Conservation (phyloP, 2,888 invertebrate genomes). For the Athripsodes cinereus region DNA sequence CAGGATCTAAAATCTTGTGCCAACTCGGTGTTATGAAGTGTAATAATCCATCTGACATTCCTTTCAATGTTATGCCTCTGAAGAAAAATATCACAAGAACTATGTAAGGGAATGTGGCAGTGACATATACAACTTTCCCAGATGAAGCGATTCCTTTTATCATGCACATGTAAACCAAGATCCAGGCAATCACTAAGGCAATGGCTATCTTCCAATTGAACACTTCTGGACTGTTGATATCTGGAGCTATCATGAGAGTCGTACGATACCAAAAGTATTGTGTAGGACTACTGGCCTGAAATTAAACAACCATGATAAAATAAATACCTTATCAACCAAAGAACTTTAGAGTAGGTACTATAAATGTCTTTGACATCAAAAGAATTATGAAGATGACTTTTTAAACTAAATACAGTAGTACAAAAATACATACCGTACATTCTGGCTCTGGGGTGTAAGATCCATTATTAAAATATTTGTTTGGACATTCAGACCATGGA, state of each 20-base stretch:
- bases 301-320: conserved; percentile 27
- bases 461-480: conserved; percentile 70
- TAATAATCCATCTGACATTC: conserved; percentile 76
- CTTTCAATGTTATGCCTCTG: conserved; percentile 84
- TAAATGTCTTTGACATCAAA: too few relatives aligned
- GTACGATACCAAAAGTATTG: conserved; percentile 95
- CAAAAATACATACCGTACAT: conserved; percentile 60
- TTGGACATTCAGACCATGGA: conserved; percentile 91
- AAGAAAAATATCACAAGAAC: conserved; percentile 95
- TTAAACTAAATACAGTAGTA: background rate
- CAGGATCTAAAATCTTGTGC: conserved; percentile 85
- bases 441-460: conserved; percentile 76
- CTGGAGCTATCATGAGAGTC: conserved; percentile 83
- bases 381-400: background rate
- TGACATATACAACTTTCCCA: conserved; percentile 93
- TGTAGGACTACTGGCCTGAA: conserved; percentile 80
- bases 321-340: too few relatives aligned
- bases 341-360: too few relatives aligned
- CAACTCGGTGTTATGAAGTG: conserved; percentile 92
- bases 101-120: conserved; percentile 94
- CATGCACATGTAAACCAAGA: conserved; percentile 93
- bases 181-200: conserved; percentile 85
- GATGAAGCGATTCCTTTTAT: conserved; percentile 96
- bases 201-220: conserved; percentile 92
- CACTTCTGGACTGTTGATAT: conserved; percentile 75